Evolutionary conservation across 2,113 vertebrate genomes (phyloP), one percentile per base, ranked within the genome.

Genomic region (Psephotus haematonotus): DNA sequence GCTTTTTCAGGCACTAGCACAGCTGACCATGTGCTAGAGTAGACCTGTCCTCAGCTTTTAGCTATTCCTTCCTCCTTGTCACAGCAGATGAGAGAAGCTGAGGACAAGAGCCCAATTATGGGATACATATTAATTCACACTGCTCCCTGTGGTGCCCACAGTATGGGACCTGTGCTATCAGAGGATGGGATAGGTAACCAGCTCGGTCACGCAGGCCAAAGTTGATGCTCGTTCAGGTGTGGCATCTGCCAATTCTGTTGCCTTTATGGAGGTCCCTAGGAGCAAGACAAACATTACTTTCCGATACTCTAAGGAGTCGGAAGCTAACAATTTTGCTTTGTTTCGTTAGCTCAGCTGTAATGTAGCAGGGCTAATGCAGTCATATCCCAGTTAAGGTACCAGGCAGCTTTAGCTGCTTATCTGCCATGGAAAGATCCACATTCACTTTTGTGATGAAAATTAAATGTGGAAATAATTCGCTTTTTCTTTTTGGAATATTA

Each of bases 381-480:
- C 92, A 69, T 44, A 94, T 78, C 81, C 83, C 50, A 84, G 94
- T 91, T 83, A 93, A 92, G 95, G 95, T 92, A 93, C 77, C 90
- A 92, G 86, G 89, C 84, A 93, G 92, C 82, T 96, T 96, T 92
- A 97, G 82, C 92, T 95, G 92, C 93, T 97, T 97, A 94, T 96
- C 90, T 91, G 87, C 90, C 82, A 69, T 77, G 52, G 90, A 95
- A 90, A 86, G 88, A 83, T 85, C 37, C 50, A 52, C 93, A 88
- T 96, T 97, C 96, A 92, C 94, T 97, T 97, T 76, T 91, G 97
- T 7, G 14, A 96, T 97, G 96, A 98, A 97, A 98, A 97, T 98
- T 96, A 98, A 98, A 98, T 95, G 96, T 97, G 92, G 96, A 97
- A 98, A 97, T 98, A 98, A 98, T 97, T 98, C 91, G n/a, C 52